Percentiles rank a stretch among this genome's conserved stretches.
Evolutionary conservation across 2,113 vertebrate genomes (phyloP).

Genomic region (Arvicanthis niloticus): DNA sequence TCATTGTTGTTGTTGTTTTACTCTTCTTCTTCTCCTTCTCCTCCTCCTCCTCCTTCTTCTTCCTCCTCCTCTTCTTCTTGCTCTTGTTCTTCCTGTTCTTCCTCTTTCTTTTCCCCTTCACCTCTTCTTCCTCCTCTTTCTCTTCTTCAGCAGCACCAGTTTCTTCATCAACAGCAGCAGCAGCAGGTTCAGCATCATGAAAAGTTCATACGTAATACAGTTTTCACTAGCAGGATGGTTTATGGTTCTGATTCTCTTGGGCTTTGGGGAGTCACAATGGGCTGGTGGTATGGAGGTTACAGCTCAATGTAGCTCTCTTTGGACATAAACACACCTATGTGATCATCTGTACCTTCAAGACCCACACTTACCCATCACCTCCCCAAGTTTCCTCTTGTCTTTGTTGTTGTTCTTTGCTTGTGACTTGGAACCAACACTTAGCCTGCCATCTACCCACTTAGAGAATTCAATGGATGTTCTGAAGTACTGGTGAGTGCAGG

Average conservation of each 20-base stretch:
- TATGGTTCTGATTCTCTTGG: not conserved
- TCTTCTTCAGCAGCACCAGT: not conserved
- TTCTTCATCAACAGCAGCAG: not conserved
- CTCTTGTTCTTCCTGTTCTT: too few relatives aligned
- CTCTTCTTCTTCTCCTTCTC: too few relatives aligned
- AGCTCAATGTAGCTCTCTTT: not conserved
- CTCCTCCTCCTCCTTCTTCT: too few relatives aligned
- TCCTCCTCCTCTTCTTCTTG: too few relatives aligned
- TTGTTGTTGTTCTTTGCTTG: not conserved
- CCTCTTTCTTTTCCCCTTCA: too few relatives aligned
- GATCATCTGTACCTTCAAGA: not conserved
- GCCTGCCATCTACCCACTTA: not conserved
- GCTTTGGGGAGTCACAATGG: not conserved
- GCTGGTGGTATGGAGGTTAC: too few relatives aligned
- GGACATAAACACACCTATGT: too few relatives aligned
- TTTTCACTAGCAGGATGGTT: fast-evolving
- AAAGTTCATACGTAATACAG: fast-evolving
- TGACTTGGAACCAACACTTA: not conserved
- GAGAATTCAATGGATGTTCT: not conserved
- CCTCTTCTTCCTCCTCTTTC: too few relatives aligned
- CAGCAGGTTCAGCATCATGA: not conserved
- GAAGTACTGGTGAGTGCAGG: not conserved
- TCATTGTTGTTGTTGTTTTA: too few relatives aligned
- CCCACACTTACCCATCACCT: too few relatives aligned
- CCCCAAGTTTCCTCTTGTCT: not conserved